Evolutionary conservation across 2,797 vertebrate species (phyloP), one percentile per base, ranked within the genome.

Genomic region (Lagocephalus sceleratus): DNA sequence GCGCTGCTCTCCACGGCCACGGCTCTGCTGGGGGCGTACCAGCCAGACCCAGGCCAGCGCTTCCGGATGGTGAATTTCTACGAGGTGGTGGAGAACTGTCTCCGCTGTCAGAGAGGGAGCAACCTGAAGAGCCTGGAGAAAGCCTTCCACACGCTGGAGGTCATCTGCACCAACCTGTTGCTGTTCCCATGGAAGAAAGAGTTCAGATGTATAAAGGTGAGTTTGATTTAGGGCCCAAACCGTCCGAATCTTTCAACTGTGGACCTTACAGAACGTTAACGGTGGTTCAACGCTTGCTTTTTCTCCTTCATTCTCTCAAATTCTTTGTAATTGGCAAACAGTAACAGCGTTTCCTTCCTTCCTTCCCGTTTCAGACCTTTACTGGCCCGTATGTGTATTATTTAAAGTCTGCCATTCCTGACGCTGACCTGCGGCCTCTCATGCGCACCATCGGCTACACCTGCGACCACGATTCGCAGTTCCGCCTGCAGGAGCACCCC

Each of bases 141-240:
- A 54, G 96, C 96, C 29, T 98, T 98, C 60, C 85, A 89, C 53
- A 88, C 94, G 45, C 83, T 99, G 0, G 97, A 98, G 82, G 95
- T 92, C 0, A 77, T 99, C 83, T 97, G 93, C 64, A 88, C 95
- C 83, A 99, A 99, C 84, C 93, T 99, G 56, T 91, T 99, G 68
- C 93, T 99, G 40, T 98, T 94, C 79, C 97, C 97, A 6, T 99
- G 97, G 97, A 99, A 98, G 87, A 99, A 99, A 79, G 97, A 99
- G 72, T 99, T 98, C 87, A 92, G 90, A 75, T 96, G 85, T 76
- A 98, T 99, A 73, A 99, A 98, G 93, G 97, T 99, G 80, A 52
- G 73, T 63, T 32, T 20, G 56, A 2, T 46, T 35, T 35, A 35
- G 12, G 12, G 32, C 10, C 11, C 12, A 10, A 5, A 14, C 32